Percentiles rank a stretch among this genome's conserved stretches.
Evolutionary conservation across 2,113 vertebrate genomes (phyloP).

Genomic region (Austrofundulus limnaeus): DNA sequence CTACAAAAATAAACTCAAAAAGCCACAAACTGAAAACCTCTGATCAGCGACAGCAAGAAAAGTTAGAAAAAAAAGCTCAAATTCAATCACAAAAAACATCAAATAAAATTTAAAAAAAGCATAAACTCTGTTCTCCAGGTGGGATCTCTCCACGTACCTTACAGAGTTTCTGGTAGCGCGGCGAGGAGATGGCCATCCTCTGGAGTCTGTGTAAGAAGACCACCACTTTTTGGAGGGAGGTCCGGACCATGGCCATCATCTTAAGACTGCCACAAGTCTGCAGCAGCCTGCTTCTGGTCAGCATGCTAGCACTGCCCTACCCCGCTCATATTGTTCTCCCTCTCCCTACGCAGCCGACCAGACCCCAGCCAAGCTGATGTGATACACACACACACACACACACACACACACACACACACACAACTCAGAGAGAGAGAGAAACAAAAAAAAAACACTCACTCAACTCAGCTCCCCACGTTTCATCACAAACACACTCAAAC

Average conservation of each 20-base stretch:
- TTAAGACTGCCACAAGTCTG: constrained; percentile 96
- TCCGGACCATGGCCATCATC: constrained; percentile 99
- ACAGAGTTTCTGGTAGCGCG: constrained; percentile 98
- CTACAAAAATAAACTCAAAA: constrained; percentile 20
- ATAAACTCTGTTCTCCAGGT: constrained; percentile 29
- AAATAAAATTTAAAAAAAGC: constrained; percentile 16
- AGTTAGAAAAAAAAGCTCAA: too few relatives aligned
- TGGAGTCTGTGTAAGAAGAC: constrained; percentile 97
- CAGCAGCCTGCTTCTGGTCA: constrained; percentile 90
- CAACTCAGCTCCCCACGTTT: constrained; percentile 52
- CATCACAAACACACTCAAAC: constrained; percentile 40
- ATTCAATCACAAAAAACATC: background rate
- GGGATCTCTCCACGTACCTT: constrained; percentile 82
- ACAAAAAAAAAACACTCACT: background rate
- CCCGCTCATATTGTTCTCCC: constrained; percentile 86
- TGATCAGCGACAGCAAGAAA: too few relatives aligned
- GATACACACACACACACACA: constrained; percentile 55
- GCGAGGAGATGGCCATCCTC: constrained; percentile 99
- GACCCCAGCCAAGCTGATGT: constrained; percentile 71
- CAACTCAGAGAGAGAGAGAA: constrained; percentile 8
- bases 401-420: too few relatives aligned
- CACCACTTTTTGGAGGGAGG: constrained; percentile 99
- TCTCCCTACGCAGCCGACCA: constrained; percentile 65
- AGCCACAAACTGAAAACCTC: constrained; percentile 4
- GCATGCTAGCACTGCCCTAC: constrained; percentile 94